Base-by-base conservation (phyloP, 2,797 vertebrate species). In the Cichlasoma orientale region DNA sequence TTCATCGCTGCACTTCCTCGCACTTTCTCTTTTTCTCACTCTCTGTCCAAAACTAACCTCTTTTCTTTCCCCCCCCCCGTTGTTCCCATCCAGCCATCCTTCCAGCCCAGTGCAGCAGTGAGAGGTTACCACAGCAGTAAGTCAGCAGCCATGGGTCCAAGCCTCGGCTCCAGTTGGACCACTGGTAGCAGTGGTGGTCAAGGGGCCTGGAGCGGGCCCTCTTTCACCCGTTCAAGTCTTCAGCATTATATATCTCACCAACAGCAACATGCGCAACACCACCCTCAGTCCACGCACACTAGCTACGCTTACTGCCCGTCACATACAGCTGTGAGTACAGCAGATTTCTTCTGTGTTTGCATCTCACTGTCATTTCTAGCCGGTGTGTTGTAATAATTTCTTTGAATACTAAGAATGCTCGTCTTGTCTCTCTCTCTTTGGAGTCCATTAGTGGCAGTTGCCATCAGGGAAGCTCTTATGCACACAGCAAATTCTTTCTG, bases 271-370 rank as follows among this genome's bases (percentile, higher is more conserved):
- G 84, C 18, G 0, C 86, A 87, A 4, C 84, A 86, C 23, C 81
- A 83, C 87, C 95, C 95, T 77, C 95, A 84, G 71, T 80, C 87
- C 55, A 27, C 94, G 29, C 96, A 96, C 56, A 90, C 96, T 79
- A 95, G 94, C 94, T 96, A 96, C 76, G 86, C 96, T 92, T 97
- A 96, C 94, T 96, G 96, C 90, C 88, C 94, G n/a, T 92, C 94
- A 76, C 95, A 96, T 71, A 93, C 96, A 85, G 86, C 95, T 88
- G 97, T 97, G 93, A 97, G 97, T 97, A 86, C 84, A 58, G 50
- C 68, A 56, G 0, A 25, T 55, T 23, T 74, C 21, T 31, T 58
- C 9, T 33, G 61, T 66, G 61, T 29, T 16, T 1, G 4, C 19
- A 36, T 33, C 79, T 63, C 61, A 19, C 23, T 66, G 41, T 47